Percentiles rank a stretch among this genome's conserved stretches.
These are phyloP conservation scores for Laterallus jamaicensis DNA, from an alignment of 2,113 vertebrate species.

Conservation along the genomic window DNA sequence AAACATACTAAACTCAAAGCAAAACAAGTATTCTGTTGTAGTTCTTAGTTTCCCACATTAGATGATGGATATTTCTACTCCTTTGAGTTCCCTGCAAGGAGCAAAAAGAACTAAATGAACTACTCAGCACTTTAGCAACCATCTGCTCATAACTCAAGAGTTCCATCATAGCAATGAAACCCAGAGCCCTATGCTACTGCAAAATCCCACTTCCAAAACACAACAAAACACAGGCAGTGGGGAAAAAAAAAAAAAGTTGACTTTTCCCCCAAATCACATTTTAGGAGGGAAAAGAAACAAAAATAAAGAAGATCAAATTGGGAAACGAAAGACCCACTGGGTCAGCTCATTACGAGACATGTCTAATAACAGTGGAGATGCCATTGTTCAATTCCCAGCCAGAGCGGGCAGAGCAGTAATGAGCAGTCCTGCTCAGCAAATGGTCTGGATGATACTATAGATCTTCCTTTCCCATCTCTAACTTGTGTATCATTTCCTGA, in stretches of 20 bases:
- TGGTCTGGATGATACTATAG: background rate
- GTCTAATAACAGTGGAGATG: fast-evolving
- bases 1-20: background rate
- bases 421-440: background rate
- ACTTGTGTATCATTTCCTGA: background rate
- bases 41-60: background rate
- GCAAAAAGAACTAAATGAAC: background rate
- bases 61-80: background rate
- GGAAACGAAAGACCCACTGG: background rate
- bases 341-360: background rate
- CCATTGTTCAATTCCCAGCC: background rate
- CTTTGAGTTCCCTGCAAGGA: background rate
- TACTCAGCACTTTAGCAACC: background rate
- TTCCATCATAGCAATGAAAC: fast-evolving
- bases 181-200: fast-evolving
- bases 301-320: background rate
- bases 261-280: background rate
- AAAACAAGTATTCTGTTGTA: background rate
- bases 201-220: background rate
- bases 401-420: background rate
- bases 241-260: background rate
- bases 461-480: background rate
- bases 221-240: background rate
- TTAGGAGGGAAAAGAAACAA: no score
- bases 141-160: background rate